These are phyloP conservation scores for Zeugodacus cucurbitae DNA, from an alignment of 1,140 invertebrate species.

Conservation along the genomic window DNA sequence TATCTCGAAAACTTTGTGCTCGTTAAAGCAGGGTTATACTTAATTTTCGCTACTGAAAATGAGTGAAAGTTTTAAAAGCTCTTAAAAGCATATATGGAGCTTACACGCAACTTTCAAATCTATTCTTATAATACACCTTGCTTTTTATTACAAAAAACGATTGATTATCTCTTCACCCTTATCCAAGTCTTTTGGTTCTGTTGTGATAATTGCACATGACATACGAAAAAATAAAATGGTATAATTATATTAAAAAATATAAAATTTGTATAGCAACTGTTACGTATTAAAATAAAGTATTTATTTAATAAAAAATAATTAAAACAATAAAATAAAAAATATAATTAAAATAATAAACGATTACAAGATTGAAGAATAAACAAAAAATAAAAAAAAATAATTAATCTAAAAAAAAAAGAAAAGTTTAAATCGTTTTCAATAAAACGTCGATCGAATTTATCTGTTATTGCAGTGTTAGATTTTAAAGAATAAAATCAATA, in stretches of 20 bases:
- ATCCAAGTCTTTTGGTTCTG: not conserved
- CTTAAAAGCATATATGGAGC: not conserved
- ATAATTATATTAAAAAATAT: not conserved
- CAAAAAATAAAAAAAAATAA: not conserved
- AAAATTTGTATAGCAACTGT: not conserved
- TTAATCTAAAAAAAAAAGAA: not conserved
- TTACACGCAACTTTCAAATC: not conserved
- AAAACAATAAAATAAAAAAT: not conserved
- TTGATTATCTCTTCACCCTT: not conserved
- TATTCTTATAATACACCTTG: not conserved
- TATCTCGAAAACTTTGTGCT: no score
- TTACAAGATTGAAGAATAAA: not conserved
- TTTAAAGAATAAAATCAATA: not conserved
- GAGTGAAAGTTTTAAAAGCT: not conserved
- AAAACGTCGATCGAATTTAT: not conserved
- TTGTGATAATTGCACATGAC: not conserved
- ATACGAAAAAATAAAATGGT: not conserved
- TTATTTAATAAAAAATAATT: not conserved
- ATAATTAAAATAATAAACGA: not conserved
- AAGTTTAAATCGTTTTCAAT: not conserved
- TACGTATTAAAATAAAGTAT: not conserved
- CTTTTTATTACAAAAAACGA: no score
- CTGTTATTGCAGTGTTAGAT: conserved; percentile 7
- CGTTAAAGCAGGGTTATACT: not conserved
- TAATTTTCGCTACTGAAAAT: not conserved